Evolutionary conservation across 2,113 vertebrate species (phyloP).

Genomic region (Leucoraja erinaceus): DNA sequence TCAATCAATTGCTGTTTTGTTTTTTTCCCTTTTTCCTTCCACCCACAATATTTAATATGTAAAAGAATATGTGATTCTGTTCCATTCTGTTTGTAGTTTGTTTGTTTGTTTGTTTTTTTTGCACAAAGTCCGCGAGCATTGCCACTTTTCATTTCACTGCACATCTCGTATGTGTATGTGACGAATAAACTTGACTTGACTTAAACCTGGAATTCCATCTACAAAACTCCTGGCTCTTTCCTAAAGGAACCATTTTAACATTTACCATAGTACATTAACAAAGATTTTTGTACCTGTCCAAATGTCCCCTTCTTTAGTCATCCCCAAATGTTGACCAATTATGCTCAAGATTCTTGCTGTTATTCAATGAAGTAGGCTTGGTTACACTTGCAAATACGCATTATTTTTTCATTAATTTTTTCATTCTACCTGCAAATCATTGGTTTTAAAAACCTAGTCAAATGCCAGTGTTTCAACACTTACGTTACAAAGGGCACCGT

Average conservation of each 20-base stretch:
- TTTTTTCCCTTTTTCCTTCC: too few species aligned
- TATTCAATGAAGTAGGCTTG: neutral
- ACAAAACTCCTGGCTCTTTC: neutral
- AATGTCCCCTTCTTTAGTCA: neutral
- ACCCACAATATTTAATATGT: too few species aligned
- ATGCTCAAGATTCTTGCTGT: neutral
- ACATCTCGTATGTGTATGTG: too few species aligned
- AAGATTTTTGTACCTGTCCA: neutral
- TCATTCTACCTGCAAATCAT: neutral
- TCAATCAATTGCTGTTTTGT: too few species aligned
- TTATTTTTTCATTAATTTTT: neutral
- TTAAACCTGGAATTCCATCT: neutral
- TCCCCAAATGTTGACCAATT: too few species aligned
- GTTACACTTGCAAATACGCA: neutral
- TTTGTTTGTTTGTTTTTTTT: too few species aligned
- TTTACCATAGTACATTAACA: neutral
- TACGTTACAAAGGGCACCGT: conserved; percentile 78
- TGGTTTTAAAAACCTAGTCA: neutral
- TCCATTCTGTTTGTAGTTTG: too few species aligned
- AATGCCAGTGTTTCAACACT: conserved; percentile 47
- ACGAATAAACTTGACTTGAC: too few species aligned
- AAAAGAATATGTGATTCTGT: too few species aligned
- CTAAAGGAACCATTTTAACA: neutral
- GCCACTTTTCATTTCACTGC: too few species aligned
- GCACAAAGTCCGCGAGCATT: too few species aligned